phyloP scores from a whole-genome alignment of 2,113 vertebrate genomes.

The Colistium nudipinnis region DNA sequence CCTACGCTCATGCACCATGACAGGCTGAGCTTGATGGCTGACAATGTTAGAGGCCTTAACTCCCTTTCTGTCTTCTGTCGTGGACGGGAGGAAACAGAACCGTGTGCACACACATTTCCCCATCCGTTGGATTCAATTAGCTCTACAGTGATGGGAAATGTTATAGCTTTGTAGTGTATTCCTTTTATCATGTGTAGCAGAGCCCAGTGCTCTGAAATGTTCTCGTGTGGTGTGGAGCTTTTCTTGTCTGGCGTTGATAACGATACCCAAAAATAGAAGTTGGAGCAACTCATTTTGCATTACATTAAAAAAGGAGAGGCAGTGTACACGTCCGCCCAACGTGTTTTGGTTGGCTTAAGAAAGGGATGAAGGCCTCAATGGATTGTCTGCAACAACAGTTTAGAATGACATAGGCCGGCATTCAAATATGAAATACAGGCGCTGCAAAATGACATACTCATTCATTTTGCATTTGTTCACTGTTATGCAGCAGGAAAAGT shows the following conservation, averaged over 20 bases:
- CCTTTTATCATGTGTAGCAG: conserved; percentile 40
- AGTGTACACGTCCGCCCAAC: conserved; percentile 4
- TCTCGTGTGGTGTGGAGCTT: conserved; percentile 30
- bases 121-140: conserved; percentile 39
- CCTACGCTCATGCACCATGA: conserved; percentile 19
- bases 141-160: conserved; percentile 41
- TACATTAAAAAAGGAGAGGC: conserved; percentile 6
- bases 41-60: conserved; percentile 37
- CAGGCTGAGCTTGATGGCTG: conserved; percentile 30
- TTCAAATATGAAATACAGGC: conserved; percentile 12
- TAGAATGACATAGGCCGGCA: conserved; percentile 15
- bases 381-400: not conserved
- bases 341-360: conserved; percentile 6
- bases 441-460: not conserved
- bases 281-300: conserved; percentile 44
- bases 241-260: conserved; percentile 27
- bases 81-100: conserved; percentile 22
- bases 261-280: conserved; percentile 32
- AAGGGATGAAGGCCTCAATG: not conserved
- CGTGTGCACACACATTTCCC: conserved; percentile 19
- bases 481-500: conserved; percentile 10
- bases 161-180: conserved; percentile 35
- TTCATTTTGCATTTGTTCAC: conserved; percentile 24
- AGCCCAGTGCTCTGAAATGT: conserved; percentile 32
- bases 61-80: conserved; percentile 37